Base-by-base conservation (phyloP, 2,888 invertebrate genomes). In the Cheilosia scutellata region DNA sequence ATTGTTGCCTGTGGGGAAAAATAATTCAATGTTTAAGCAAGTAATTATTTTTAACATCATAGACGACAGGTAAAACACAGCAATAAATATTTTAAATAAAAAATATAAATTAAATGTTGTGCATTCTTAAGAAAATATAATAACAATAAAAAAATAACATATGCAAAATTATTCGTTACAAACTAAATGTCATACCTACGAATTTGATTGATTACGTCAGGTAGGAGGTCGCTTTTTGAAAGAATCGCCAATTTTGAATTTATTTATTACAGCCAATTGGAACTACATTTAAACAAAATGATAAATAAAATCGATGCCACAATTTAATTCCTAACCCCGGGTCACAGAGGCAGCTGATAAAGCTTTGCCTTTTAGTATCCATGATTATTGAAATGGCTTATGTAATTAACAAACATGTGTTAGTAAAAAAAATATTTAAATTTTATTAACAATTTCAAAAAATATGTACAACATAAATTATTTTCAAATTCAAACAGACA, bases 1-100 rank as follows among this genome's bases (percentile, higher is more conserved):
- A 79, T 53, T 79, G 11, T 84, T 84, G 84, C 84, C 84, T 84
- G 79, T 70, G 44, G 75, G n/a, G 29, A 71, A 66, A 58, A 58
- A 40, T 40, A 40, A 37, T 40, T 58, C 20, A 40, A n/a, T 40
- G 5, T 58, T 20, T 33, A 44, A 63, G 47, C 44, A 33, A 42
- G 16, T 60, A 68, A 40, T 20, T 49, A 16, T 13, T 27, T 13
- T 20, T 1, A 13, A 11, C 11, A 51, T 25, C 11, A 27, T 29
- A 11, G 27, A 25, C 11, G 25, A 9, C 55, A 70, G 9, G 33
- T 47, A 7, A 47, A 20, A 47, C 20, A 47, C 20, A 58, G 6
- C 44, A 7, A 31, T 25, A 37, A 42, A 20, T 20, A 49, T 31
- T 16, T 11, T 16, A 29, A 16, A 13, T 53, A 11, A 75, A 49